Evolutionary conservation across 2,113 vertebrate genomes (phyloP).

Genomic region (Podarcis cretensis): DNA sequence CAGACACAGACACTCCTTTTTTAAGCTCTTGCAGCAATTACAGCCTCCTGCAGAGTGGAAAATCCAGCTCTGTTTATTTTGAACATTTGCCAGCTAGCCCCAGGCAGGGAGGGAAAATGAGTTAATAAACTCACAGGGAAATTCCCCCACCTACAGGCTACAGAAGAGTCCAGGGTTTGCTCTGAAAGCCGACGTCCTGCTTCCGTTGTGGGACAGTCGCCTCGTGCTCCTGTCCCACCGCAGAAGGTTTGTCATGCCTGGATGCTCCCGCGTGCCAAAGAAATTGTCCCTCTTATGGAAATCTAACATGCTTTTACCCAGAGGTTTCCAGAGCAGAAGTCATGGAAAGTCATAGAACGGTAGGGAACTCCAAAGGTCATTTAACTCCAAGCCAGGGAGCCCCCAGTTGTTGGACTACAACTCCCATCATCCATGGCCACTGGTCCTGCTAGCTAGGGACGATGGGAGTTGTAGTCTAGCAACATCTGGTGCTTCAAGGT

Average conservation of each 20-base stretch:
- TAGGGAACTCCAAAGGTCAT: too few relatives aligned
- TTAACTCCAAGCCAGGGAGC: too few relatives aligned
- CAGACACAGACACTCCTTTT: too few relatives aligned
- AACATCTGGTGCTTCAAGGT: too few relatives aligned
- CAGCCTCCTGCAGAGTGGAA: not conserved
- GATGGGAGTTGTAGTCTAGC: too few relatives aligned
- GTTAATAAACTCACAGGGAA: not conserved
- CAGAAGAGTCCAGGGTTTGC: not conserved
- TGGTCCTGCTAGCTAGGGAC: too few relatives aligned
- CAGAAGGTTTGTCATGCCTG: too few relatives aligned
- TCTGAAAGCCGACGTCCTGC: not conserved
- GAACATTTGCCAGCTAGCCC: not conserved
- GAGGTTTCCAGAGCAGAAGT: not conserved
- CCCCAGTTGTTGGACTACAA: too few relatives aligned
- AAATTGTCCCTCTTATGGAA: not conserved
- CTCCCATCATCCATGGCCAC: too few relatives aligned
- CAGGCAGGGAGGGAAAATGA: not conserved
- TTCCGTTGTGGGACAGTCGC: not conserved
- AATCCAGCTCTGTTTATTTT: not conserved
- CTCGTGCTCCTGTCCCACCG: not conserved
- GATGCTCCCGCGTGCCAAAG: not conserved
- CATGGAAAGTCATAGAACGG: not conserved
- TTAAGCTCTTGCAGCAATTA: too few relatives aligned
- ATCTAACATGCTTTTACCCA: not conserved
- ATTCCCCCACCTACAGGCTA: not conserved